Conservation (phyloP, 2,888 invertebrate species). For the Tenthredo scrophulariae region DNA sequence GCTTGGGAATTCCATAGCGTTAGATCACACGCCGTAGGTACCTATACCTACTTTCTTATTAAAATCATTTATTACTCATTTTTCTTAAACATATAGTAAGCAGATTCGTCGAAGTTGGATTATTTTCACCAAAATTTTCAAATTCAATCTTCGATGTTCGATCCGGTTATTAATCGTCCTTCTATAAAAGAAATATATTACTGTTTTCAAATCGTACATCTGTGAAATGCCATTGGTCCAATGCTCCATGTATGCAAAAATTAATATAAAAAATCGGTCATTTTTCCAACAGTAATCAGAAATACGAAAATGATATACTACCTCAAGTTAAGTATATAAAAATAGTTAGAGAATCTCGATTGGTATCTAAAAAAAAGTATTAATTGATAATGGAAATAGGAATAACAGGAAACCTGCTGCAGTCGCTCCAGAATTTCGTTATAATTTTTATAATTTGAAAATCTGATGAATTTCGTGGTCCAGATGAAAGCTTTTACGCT, state of each 20-base stretch:
- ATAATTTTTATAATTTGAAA: not conserved
- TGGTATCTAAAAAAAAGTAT: not conserved
- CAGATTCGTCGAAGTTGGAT: not conserved
- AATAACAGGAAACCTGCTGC: not conserved
- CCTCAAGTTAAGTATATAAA: no score
- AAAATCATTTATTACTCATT: not conserved
- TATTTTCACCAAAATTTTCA: no score
- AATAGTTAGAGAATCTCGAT: no score
- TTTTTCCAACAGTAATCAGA: no score
- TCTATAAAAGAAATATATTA: no score
- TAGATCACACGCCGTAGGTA: not conserved
- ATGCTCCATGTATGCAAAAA: no score
- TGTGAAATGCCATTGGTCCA: no score
- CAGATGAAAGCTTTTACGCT: not conserved
- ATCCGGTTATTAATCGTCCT: no score
- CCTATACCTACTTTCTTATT: not conserved
- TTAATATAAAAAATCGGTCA: no score
- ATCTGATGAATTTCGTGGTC: not conserved
- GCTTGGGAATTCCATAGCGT: conserved; percentile 11
- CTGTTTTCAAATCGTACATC: no score
- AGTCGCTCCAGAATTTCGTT: not conserved
- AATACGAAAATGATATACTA: no score
- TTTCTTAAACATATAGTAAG: not conserved
- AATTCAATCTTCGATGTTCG: no score
- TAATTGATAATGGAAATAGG: not conserved